phyloP scores from a whole-genome alignment of 2,797 vertebrate species.

The Margarornis squamiger region DNA sequence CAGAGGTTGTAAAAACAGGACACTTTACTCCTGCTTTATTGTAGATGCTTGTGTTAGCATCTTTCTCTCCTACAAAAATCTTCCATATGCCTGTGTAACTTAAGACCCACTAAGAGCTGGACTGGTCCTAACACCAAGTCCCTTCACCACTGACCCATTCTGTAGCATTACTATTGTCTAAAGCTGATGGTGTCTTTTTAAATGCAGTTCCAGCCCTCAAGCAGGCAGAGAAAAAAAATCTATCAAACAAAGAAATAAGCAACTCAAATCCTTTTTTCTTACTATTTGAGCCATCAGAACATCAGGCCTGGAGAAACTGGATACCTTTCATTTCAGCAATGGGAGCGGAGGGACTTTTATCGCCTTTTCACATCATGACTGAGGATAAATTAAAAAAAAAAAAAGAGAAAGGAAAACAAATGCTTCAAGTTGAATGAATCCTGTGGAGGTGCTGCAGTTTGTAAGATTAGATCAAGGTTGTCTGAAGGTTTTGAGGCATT shows the following conservation, averaged over 20 bases:
- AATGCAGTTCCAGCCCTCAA: not conserved
- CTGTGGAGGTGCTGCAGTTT: not conserved
- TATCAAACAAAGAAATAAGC: not conserved
- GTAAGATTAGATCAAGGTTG: conserved; percentile 18
- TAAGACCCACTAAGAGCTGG: not conserved
- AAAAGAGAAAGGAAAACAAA: not conserved
- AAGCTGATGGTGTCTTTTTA: not conserved
- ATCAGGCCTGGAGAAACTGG: not conserved
- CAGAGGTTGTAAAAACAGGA: not conserved
- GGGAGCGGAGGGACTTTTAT: not conserved
- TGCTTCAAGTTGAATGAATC: not conserved
- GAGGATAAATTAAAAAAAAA: not conserved
- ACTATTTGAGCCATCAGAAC: not conserved
- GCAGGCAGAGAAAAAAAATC: not conserved
- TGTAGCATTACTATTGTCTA: not conserved
- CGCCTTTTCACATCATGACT: not conserved
- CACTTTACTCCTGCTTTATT: not conserved
- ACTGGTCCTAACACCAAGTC: not conserved
- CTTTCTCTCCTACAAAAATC: not conserved
- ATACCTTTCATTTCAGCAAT: not conserved
- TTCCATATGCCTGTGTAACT: not conserved
- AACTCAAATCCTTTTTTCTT: not conserved
- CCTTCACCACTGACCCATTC: not conserved
- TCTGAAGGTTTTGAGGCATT: conserved; percentile 1
- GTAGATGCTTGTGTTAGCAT: not conserved